Evolutionary conservation across 2,797 vertebrate species (phyloP).

Genomic region (Halcyon leucocephala): DNA sequence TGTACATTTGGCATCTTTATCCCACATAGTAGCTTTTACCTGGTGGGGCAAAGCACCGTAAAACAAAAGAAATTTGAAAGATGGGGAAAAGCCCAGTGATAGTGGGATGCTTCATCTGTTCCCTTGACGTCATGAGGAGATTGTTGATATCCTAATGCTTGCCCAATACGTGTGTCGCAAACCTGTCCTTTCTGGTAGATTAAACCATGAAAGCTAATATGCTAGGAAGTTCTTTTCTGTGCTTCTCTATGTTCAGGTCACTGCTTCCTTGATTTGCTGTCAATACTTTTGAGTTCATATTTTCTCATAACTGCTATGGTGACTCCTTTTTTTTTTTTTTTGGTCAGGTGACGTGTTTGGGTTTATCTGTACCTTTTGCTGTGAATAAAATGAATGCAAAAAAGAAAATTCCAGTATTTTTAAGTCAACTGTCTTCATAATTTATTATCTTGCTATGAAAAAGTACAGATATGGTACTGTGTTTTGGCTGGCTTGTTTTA

Average conservation of each 20-base stretch:
- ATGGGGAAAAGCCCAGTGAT: rapidly evolving
- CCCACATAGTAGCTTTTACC: background rate
- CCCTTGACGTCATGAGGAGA: background rate
- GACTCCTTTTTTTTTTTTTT: background rate
- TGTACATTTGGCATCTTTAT: background rate
- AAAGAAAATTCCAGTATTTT: background rate
- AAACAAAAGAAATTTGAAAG: background rate
- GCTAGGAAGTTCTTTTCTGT: background rate
- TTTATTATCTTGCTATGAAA: background rate
- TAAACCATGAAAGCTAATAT: background rate
- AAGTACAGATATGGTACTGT: background rate
- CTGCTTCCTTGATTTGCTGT: background rate
- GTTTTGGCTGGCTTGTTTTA: background rate
- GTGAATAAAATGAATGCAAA: background rate
- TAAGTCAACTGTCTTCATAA: background rate
- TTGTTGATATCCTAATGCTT: background rate
- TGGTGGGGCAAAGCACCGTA: background rate
- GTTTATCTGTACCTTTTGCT: background rate
- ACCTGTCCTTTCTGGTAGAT: background rate
- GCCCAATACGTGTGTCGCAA: background rate
- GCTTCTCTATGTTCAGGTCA: background rate
- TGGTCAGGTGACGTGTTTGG: background rate
- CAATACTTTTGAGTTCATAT: background rate
- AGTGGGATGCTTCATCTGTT: background rate
- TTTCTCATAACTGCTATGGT: background rate